Base-by-base conservation (phyloP, 2,797 vertebrate genomes). In the Lepilemur septentrionalis region DNA sequence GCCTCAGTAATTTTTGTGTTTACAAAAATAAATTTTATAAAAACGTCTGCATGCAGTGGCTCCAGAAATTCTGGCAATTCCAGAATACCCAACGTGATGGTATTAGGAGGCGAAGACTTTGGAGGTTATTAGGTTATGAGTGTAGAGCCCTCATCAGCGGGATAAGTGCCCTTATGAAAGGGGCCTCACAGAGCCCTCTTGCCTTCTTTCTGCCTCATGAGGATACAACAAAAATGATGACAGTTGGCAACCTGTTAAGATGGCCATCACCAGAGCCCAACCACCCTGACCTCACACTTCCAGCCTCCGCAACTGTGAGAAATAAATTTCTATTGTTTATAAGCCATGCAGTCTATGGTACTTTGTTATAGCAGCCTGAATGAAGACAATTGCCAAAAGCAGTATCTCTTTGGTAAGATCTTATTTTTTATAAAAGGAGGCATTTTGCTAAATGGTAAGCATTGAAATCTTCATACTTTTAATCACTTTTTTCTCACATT, bases 351-450 rank as follows among this genome's bases (percentile, higher is more conserved):
- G 23, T 80, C 18, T 73, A 6, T 79, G 8, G 22, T 41, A 69
- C 67, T 73, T 67, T 14, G 20, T 69, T 69, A 43, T 67, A 82
- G 61, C 18, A 79, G 46, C 46, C 57, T 41, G 43, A 48, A 59
- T 15, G 55, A 67, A 55, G 59, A n/a, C 30, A 69, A 10, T 76
- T 86, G 23, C n/a, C 63, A 13, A 2, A 48, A 94, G 28, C 59
- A 43, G 1, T 86, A 59, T 22, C 38, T 38, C 92, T 70, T 96
- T 30, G 55, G 61, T 12, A 85, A 97, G 38, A 65, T 89, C 5
- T 81, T 72, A 76, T 43, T 95, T 90, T 92, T 92, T 57, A 50
- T 86, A 67, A 59, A 88, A 91, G 30, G 43, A 82, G 86, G 52
- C 6, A 38, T 38, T 89, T 75, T 91, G 25, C 89, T 89, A 75